Conservation (phyloP, 2,888 invertebrate species). For the Calameuta filiformis region DNA sequence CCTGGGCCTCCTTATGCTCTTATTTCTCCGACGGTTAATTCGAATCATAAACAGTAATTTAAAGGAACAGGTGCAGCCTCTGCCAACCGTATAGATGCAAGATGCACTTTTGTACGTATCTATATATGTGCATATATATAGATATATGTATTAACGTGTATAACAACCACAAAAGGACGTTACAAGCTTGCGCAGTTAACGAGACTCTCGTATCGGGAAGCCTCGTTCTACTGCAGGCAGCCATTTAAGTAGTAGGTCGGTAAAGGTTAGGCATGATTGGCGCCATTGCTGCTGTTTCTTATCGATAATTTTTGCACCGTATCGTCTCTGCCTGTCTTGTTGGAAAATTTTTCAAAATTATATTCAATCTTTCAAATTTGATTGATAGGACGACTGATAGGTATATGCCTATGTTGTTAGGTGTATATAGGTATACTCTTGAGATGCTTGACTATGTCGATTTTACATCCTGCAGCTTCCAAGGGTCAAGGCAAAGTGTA, state of each 20-base stretch:
- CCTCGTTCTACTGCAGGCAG: constrained; percentile 1
- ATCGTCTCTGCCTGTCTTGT: too few species aligned
- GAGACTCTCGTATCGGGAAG: constrained; percentile 15
- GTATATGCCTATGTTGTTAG: too few species aligned
- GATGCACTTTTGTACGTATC: constrained; percentile 11
- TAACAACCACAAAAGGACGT: constrained; percentile 6
- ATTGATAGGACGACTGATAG: too few species aligned
- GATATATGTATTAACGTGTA: constrained; percentile 2
- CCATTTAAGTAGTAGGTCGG: background rate
- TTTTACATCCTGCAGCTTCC: constrained; percentile 22
- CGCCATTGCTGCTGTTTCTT: too few species aligned
- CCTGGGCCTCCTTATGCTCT: background rate
- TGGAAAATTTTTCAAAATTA: too few species aligned
- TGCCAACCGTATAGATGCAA: constrained; percentile 11
- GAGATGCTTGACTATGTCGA: too few species aligned
- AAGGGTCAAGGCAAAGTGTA: constrained; percentile 56
- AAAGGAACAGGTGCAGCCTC: constrained; percentile 35
- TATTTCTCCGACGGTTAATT: constrained; percentile 29
- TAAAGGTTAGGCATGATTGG: too few species aligned
- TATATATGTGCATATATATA: background rate
- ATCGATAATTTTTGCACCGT: too few species aligned
- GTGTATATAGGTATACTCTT: too few species aligned
- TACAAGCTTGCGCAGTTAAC: constrained; percentile 15
- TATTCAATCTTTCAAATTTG: too few species aligned
- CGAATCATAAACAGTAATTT: constrained; percentile 44